These are phyloP conservation scores for Ceratina australensis DNA, from an alignment of 1,140 invertebrate species.

Conservation along the genomic window DNA sequence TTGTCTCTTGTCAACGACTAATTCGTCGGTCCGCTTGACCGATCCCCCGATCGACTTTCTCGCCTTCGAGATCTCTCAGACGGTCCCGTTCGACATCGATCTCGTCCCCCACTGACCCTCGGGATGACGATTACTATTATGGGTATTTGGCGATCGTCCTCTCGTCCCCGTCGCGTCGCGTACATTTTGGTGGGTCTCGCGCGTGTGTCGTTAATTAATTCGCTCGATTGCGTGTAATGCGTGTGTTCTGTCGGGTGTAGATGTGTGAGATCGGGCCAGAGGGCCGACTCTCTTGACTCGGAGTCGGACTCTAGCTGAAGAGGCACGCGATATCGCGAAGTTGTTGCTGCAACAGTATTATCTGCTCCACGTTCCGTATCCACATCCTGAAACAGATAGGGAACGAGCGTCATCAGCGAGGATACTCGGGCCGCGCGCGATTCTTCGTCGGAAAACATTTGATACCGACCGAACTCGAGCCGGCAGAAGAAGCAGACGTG, in stretches of 20 bases:
- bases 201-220: conserved; percentile 23
- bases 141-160: background rate
- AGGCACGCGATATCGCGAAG: conserved; percentile 71
- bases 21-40: no score
- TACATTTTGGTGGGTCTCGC: conserved; percentile 38
- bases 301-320: conserved; percentile 69
- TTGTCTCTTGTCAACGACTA: no score
- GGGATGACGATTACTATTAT: background rate
- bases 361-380: conserved; percentile 75
- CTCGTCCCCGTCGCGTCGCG: background rate
- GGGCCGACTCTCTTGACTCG: conserved; percentile 37
- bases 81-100: no score
- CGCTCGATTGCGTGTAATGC: conserved; percentile 61
- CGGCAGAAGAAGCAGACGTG: conserved; percentile 76
- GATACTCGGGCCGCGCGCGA: background rate
- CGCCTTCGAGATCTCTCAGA: no score
- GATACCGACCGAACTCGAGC: conserved; percentile 76
- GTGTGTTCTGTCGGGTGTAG: conserved; percentile 62
- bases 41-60: no score
- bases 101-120: background rate
- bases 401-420: background rate
- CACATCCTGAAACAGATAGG: conserved; percentile 67
- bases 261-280: conserved; percentile 71
- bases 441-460: background rate
- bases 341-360: conserved; percentile 70